Base-by-base conservation (phyloP, 2,113 vertebrate genomes). In the Gobius niger region DNA sequence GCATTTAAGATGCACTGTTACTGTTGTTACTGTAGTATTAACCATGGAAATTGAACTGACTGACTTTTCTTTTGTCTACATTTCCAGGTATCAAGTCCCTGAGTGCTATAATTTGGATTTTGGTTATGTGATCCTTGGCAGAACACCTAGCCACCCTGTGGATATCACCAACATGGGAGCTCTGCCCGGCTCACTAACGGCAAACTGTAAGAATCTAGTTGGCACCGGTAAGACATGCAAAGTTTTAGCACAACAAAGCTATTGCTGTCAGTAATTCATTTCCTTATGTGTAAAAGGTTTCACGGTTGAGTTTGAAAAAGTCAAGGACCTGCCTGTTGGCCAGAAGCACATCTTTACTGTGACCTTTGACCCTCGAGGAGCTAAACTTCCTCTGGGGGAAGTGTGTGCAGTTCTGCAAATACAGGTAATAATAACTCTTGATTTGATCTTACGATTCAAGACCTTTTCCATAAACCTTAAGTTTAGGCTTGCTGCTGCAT, bases 41-140 rank as follows among this genome's bases (percentile, higher is more conserved):
- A 47, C 47, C 47, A 47, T 13, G 9, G 47, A 49, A 14, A 49
- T 49, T 4, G 11, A 15, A 49, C 5, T 14, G 6, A 51, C 14
- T 59, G 12, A 13, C 19, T 24, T 60, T 40, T 11, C 10, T 7
- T 46, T 18, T 44, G 24, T 24, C 0, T 52, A 14, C 6, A 14
- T 9, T 42, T 69, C 1, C 51, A 89, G 83, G 47, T 63, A 82
- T 15, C 16, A 70, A 34, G 78, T 89, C 1, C 87, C 88, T 44
- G 82, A 88, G 62, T 89, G 24, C 24, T 34, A 89, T 50, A 19
- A 83, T 70, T 65, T 90, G 53, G 85, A 91, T 66, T 87, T 90
- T 73, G 88, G 82, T 24, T 49, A 44, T 24, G 82, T 85, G 8
- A 73, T 85, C 66, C 63, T 71, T 10, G 69, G 72, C 47, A 62